Evolutionary conservation across 2,797 vertebrate genomes (phyloP).

Genomic region (Pogonophryne albipinna): DNA sequence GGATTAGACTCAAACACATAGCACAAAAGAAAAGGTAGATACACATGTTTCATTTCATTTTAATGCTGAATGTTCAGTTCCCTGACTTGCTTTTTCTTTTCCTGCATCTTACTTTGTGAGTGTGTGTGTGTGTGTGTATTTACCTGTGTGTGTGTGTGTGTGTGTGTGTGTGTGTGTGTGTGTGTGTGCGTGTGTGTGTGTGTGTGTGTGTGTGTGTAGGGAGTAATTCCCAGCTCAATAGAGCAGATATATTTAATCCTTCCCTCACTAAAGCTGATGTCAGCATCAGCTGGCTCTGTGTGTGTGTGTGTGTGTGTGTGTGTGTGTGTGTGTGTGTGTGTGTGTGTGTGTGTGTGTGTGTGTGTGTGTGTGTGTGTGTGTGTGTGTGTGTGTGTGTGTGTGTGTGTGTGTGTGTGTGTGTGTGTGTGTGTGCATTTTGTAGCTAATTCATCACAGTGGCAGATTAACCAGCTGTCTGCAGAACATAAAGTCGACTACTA

Average conservation of each 20-base stretch:
- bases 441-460: conserved; percentile 69
- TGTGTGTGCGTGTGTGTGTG: conserved; percentile 20
- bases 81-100: conserved; percentile 54
- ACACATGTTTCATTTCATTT: conserved; percentile 52
- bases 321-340: conserved; percentile 25
- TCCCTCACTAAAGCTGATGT: conserved; percentile 67
- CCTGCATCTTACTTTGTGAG: conserved; percentile 34
- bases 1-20: conserved; percentile 60
- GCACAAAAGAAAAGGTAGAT: conserved; percentile 44
- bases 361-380: conserved; percentile 27
- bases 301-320: conserved; percentile 23
- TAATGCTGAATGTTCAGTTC: conserved; percentile 46
- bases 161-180: background rate
- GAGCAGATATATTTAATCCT: conserved; percentile 78
- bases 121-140: background rate
- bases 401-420: conserved; percentile 23
- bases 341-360: conserved; percentile 12
- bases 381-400: conserved; percentile 14
- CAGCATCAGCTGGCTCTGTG: conserved; percentile 69
- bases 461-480: conserved; percentile 72
- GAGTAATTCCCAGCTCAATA: conserved; percentile 72
- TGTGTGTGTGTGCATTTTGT: conserved; percentile 32
- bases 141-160: too few relatives aligned
- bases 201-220: conserved; percentile 5
- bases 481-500: conserved; percentile 53